Evolutionary conservation across 2,888 invertebrate genomes (phyloP), one percentile per base, ranked within the genome.

Genomic region (Oligia fasciuncula): DNA sequence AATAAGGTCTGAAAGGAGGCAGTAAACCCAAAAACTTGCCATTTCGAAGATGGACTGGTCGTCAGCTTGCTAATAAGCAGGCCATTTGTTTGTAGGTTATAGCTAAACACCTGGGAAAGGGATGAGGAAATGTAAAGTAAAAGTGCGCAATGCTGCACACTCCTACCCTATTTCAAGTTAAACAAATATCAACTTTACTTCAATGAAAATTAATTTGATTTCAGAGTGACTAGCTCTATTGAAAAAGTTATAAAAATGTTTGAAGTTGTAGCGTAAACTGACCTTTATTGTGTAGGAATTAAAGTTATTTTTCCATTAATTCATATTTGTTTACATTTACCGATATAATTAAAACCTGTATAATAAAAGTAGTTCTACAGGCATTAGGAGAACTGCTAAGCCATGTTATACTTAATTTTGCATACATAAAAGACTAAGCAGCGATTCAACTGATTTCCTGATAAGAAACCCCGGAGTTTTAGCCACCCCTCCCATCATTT

Each of bases 11-110:
- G 29, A 14, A 51, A 43, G 63, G 79, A 66, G 66, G 79, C 69
- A 73, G 62, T 82, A 84, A 82, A 70, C 84, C 69, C 66, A 79
- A 73, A 79, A 84, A 79, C 84, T 57, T 78, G 29, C 73, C 82
- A 73, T 83, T 83, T 71, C 23, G 49, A 63, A 71, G 66, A 79
- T 74, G 62, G 62, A 78, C 73, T 70, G n/a, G 73, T 73, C 73
- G 60, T 54, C 84, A 73, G 73, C 54, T 79, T 70, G 49, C 70
- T 82, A 73, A 84, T 84, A 84, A 78, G 82, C 9, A 14, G 43
- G 35, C 35, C 54, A 74, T 84, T 79, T 63, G 54, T 76, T 73
- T 68, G 76, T 74, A 54, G 65, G 72, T 49, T 60, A 68, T 35
- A 69, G 63, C 51, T 14, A 35, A 70, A 77, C 70, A 83, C 81